Conservation (phyloP, 2,113 vertebrate species). For the Phaethon lepturus region DNA sequence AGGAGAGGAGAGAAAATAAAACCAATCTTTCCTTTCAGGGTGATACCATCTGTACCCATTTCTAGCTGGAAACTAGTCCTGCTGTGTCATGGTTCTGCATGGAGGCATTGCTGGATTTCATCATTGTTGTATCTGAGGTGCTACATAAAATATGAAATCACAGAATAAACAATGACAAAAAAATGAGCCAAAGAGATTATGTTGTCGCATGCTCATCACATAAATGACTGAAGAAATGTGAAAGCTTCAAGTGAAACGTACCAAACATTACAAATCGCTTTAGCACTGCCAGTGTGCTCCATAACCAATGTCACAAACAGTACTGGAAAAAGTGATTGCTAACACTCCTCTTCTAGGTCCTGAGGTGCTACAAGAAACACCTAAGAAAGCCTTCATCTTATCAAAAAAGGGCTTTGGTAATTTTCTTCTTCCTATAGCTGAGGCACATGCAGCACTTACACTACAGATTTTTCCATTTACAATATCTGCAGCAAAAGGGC, state of each 20-base stretch:
- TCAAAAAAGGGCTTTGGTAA: not conserved
- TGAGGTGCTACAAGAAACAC: not conserved
- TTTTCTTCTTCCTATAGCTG: not conserved
- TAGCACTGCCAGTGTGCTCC: not conserved
- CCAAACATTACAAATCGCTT: not conserved
- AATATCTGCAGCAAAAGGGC: conserved; percentile 37
- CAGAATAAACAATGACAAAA: not conserved
- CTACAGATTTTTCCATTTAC: conserved; percentile 41
- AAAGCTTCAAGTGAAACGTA: not conserved
- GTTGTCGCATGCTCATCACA: not conserved
- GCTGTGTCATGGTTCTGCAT: not conserved
- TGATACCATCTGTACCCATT: not conserved
- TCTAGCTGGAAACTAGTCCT: not conserved
- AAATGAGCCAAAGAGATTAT: not conserved
- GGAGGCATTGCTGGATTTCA: not conserved
- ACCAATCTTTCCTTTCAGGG: not conserved
- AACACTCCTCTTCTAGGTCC: not conserved
- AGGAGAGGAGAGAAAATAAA: not conserved
- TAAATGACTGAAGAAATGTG: not conserved
- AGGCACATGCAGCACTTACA: not conserved
- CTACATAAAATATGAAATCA: not conserved
- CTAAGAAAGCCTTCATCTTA: not conserved
- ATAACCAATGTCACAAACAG: not conserved
- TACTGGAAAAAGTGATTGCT: not conserved
- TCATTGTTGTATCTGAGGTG: not conserved